Percentiles rank a stretch among this genome's conserved stretches.
These are phyloP conservation scores for Callaeas wilsoni DNA, from an alignment of 2,113 vertebrate genomes.

Conservation along the genomic window DNA sequence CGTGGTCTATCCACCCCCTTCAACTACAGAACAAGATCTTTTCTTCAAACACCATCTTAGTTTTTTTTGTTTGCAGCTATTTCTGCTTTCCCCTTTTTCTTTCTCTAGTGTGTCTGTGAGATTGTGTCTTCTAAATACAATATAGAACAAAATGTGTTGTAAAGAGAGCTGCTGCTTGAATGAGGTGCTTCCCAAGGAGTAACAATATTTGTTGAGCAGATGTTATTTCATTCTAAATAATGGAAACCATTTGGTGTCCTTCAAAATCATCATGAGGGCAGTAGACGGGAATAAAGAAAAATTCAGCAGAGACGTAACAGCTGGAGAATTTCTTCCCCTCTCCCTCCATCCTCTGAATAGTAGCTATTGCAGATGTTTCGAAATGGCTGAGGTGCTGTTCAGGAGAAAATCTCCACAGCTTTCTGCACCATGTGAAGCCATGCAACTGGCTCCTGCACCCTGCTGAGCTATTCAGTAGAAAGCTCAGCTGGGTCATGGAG, in stretches of 20 bases:
- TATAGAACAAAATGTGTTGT: conserved; percentile 21
- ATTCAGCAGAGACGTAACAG: conserved; percentile 52
- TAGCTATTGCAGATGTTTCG: conserved; percentile 66
- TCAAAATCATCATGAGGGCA: conserved; percentile 54
- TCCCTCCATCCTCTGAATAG: background rate
- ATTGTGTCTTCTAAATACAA: background rate
- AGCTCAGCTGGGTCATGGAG: conserved; percentile 58
- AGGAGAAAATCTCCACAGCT: conserved; percentile 57
- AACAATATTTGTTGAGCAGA: conserved; percentile 63
- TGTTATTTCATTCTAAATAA: conserved; percentile 66
- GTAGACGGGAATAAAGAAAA: conserved; percentile 39
- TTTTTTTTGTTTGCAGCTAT: background rate
- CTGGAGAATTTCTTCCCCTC: conserved; percentile 51
- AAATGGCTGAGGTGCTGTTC: conserved; percentile 54
- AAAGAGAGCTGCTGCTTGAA: conserved; percentile 52
- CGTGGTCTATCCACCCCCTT: background rate
- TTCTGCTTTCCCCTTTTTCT: background rate
- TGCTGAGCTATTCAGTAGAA: conserved; percentile 60
- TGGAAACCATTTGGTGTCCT: conserved; percentile 66
- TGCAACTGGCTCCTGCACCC: conserved; percentile 51
- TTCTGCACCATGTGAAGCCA: conserved; percentile 44
- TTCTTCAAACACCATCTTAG: background rate
- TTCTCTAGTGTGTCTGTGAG: background rate
- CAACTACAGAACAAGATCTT: background rate
- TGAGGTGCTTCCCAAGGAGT: conserved; percentile 61